Percentiles rank a stretch among this genome's conserved stretches.
Conservation (phyloP, 2,113 vertebrate species). For the Oncorhynchus tshawytscha region DNA sequence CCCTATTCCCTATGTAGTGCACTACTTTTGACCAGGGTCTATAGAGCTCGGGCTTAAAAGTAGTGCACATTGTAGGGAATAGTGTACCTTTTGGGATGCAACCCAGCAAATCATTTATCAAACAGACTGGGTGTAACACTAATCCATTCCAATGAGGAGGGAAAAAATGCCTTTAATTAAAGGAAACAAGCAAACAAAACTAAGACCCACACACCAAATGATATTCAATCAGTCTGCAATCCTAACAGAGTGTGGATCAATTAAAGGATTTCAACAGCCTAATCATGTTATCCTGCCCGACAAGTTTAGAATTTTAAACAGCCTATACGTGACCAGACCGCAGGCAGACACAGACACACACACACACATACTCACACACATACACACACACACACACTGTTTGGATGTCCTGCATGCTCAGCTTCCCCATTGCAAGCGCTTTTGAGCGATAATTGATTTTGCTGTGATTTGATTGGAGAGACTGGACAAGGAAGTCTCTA, state of each 20-base stretch:
- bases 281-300: constrained; percentile 41
- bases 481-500: constrained; percentile 50
- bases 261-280: constrained; percentile 61
- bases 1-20: too few relatives aligned
- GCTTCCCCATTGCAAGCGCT: constrained; percentile 42
- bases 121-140: constrained; percentile 40
- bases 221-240: constrained; percentile 66
- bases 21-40: too few relatives aligned
- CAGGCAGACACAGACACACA: constrained; percentile 5
- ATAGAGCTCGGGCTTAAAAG: too few relatives aligned
- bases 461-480: constrained; percentile 57
- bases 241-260: constrained; percentile 62
- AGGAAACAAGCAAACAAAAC: constrained; percentile 59
- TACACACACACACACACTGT: constrained; percentile 14
- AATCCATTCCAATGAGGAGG: constrained; percentile 35
- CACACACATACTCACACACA: background rate
- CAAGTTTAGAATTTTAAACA: constrained; percentile 35
- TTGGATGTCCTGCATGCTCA: background rate
- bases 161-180: constrained; percentile 60
- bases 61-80: too few relatives aligned
- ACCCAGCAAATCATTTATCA: constrained; percentile 53
- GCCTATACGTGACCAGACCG: constrained; percentile 43
- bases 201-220: constrained; percentile 58
- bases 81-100: too few relatives aligned
- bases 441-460: constrained; percentile 64